These are phyloP conservation scores for Coendou prehensilis DNA, from an alignment of 2,797 vertebrate species.

Conservation along the genomic window DNA sequence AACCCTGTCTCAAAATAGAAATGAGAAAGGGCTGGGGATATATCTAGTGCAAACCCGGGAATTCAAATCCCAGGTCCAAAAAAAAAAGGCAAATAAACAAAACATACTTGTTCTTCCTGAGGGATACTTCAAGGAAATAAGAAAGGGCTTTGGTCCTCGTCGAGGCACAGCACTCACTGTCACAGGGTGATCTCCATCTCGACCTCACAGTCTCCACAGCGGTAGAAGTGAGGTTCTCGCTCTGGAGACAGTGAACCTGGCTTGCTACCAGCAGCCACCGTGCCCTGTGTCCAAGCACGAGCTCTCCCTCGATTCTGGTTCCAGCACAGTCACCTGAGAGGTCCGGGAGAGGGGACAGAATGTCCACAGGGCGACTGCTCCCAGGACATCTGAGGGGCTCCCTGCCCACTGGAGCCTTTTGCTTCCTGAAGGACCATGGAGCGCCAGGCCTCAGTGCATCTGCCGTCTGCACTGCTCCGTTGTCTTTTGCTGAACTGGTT, in stretches of 20 bases:
- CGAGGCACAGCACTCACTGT: not conserved
- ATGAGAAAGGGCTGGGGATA: too few species aligned
- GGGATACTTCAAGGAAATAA: not conserved
- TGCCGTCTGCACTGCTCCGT: not conserved
- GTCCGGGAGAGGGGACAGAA: not conserved
- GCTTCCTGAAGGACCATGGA: accelerated
- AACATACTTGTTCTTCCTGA: not conserved
- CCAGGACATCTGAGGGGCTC: accelerated
- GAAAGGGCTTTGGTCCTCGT: not conserved
- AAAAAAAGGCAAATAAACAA: not conserved
- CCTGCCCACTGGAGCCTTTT: accelerated
- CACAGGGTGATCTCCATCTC: too few species aligned
- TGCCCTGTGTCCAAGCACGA: too few species aligned
- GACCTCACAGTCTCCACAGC: not conserved
- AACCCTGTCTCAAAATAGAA: not conserved
- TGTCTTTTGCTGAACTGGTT: not conserved
- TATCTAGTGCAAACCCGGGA: not conserved
- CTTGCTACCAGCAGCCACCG: accelerated
- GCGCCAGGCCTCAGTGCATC: accelerated
- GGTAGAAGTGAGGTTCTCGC: not conserved
- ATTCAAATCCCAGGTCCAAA: not conserved
- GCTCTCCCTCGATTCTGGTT: accelerated
- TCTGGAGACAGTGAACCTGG: not conserved
- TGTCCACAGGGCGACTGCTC: accelerated
- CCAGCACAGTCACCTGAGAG: not conserved